Base-by-base conservation (phyloP, 35 echinoderm and acorn worm genomes). In the Lytechinus variegatus region DNA sequence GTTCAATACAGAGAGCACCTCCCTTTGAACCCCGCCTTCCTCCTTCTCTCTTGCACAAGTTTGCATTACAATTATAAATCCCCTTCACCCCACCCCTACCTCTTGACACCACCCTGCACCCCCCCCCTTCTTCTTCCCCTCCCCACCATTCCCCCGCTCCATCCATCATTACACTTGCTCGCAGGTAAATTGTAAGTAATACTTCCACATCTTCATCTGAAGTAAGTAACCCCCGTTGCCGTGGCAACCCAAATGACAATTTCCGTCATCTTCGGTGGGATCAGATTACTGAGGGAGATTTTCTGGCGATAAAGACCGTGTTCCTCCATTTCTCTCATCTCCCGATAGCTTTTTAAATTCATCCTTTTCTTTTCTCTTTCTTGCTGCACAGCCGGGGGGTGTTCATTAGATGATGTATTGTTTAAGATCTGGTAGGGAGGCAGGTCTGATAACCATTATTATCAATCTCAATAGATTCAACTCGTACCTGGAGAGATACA, bases 171-270 rank as follows among this genome's bases (percentile, higher is more conserved):
- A 79, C 16, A 60, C 12, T 79, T 79, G 66, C 66, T 79, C 7
- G 66, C 12, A 79, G 66, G 66, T 79, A 79, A 79, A 79, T 79
- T 79, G 66, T 21, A 79, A 79, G 66, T 24, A 79, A 79, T 79
- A 79, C 66, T 79, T 79, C 21, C 19, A 79, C 12, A 79, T 79
- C 16, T 24, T n/a, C 66, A 79, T 79, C 66, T 79, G 66, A 79
- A 79, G 66, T 79, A 79, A 79, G 66, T 79, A n/a, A 79, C 66
- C 66, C 7, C 12, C 3, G 66, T 79, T 79, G 66, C 66, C 66
- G 8, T 79, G 66, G 66, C 66, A 79, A 79, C 66, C 66, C 66
- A 79, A 79, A 79, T 79, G 66, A 79, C 66, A 79, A 79, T 79
- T 79, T 79, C 66, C 66, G 66, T 79, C 66, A 79, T 79, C 66